phyloP scores from a whole-genome alignment of 2,888 invertebrate genomes.

The Neuroscelio doddi region DNA sequence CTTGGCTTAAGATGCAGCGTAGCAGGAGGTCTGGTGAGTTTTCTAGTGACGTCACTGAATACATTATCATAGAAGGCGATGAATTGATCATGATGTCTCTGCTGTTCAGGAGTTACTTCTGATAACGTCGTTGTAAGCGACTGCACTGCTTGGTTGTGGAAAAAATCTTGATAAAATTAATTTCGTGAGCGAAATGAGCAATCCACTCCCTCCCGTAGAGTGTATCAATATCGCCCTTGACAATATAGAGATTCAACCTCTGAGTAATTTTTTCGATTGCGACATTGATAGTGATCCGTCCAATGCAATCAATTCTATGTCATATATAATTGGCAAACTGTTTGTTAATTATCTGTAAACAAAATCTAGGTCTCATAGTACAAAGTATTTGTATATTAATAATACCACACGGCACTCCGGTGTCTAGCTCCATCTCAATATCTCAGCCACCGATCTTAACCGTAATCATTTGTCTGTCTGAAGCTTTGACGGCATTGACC shows the following conservation, averaged over 20 bases:
- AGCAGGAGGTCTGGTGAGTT: background rate
- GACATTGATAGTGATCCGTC: background rate
- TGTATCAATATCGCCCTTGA: conserved; percentile 7
- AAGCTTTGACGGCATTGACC: background rate
- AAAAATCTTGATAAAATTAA: conserved; percentile 7
- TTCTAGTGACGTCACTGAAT: conserved; percentile 12
- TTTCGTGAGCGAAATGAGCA: conserved; percentile 1
- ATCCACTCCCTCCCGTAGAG: conserved; percentile 16
- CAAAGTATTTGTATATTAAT: conserved; percentile 4
- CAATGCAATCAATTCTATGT: conserved; percentile 18
- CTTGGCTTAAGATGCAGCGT: conserved; percentile 1
- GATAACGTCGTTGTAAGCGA: too few relatives aligned
- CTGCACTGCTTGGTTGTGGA: too few relatives aligned
- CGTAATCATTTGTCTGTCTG: background rate
- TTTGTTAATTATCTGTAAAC: conserved; percentile 7
- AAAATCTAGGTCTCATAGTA: conserved; percentile 3
- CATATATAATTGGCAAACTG: conserved; percentile 24
- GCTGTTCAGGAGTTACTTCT: too few relatives aligned
- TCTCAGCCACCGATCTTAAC: conserved; percentile 10
- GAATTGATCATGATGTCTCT: background rate
- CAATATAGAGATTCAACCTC: conserved; percentile 7
- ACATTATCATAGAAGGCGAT: conserved; percentile 8
- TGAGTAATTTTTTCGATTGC: background rate
- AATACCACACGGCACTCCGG: conserved; percentile 25
- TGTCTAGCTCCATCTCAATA: conserved; percentile 24